Percentiles rank a stretch among this genome's conserved stretches.
These are phyloP conservation scores for Autographa pulchrina DNA, from an alignment of 2,888 invertebrate genomes.

Conservation along the genomic window DNA sequence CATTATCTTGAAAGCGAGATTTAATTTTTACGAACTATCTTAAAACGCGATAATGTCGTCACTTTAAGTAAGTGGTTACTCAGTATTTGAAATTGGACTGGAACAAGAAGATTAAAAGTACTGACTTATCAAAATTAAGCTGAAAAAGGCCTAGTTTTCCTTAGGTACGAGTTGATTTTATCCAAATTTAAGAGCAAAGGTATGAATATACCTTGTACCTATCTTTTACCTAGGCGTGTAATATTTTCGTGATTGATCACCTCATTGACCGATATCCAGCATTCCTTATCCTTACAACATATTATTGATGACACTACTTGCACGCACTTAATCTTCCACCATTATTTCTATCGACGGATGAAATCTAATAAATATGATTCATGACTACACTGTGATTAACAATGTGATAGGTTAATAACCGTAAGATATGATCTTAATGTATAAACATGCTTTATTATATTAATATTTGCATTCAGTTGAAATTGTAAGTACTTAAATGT, in stretches of 20 bases:
- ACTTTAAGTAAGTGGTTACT: conserved; percentile 9
- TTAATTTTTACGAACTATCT: conserved; percentile 9
- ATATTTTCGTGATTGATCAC: conserved; percentile 53
- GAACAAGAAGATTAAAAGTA: too few species aligned
- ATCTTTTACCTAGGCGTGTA: conserved; percentile 27
- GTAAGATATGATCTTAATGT: conserved; percentile 30
- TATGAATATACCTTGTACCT: conserved; percentile 25
- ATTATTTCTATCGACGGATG: conserved; percentile 36
- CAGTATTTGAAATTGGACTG: conserved; percentile 15
- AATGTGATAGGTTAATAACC: conserved; percentile 21
- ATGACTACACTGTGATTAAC: conserved; percentile 32
- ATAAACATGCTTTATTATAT: neutral
- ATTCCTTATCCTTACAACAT: conserved; percentile 49
- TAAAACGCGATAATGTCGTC: conserved; percentile 6
- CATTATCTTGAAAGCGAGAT: conserved; percentile 23
- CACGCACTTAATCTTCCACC: conserved; percentile 29
- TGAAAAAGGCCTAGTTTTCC: conserved; percentile 14
- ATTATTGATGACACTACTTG: conserved; percentile 49
- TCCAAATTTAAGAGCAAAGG: conserved; percentile 47
- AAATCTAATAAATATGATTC: conserved; percentile 48
- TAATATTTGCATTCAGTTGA: neutral
- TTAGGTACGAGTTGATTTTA: conserved; percentile 17
- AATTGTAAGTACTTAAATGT: too few species aligned
- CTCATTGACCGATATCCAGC: conserved; percentile 26
- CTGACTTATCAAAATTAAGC: too few species aligned